Evolutionary conservation across 2,797 vertebrate genomes (phyloP).

Genomic region (Enteromius unitaeniatus): DNA sequence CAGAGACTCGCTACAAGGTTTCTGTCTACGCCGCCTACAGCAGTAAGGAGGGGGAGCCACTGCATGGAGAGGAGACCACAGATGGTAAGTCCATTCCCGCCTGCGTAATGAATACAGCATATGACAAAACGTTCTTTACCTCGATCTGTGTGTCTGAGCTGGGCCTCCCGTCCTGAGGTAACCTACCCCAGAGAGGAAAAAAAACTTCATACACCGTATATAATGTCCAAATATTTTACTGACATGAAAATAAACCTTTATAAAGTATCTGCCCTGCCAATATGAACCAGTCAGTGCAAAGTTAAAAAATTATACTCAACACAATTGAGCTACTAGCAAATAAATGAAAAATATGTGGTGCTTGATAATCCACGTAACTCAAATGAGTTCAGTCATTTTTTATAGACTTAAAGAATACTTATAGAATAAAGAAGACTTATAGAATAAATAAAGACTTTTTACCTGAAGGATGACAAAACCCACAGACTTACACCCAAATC

Average conservation of each 20-base stretch:
- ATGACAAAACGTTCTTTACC: conserved; percentile 11
- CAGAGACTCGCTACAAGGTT: conserved; percentile 94
- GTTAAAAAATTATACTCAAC: not conserved
- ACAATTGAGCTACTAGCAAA: not conserved
- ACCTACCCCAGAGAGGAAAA: conserved; percentile 49
- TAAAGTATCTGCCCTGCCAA: conserved; percentile 13
- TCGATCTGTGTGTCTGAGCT: conserved; percentile 23
- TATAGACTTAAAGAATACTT: not conserved
- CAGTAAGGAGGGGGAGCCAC: conserved; percentile 88
- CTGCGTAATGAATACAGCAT: conserved; percentile 62
- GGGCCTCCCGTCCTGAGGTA: conserved; percentile 49
- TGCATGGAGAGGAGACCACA: conserved; percentile 92
- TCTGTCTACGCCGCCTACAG: conserved; percentile 89
- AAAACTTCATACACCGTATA: conserved; percentile 38
- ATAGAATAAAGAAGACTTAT: not conserved
- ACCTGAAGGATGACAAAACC: not conserved
- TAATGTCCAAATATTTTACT: conserved; percentile 45
- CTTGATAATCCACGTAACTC: not conserved
- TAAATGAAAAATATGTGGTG: not conserved
- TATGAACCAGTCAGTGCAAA: not conserved
- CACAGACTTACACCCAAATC: not conserved
- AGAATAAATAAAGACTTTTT: not conserved
- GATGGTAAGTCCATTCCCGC: conserved; percentile 81
- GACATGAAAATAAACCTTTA: conserved; percentile 32
- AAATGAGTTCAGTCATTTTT: not conserved